These are phyloP conservation scores for Oceanodroma leucorhoa DNA, from an alignment of 2,797 vertebrate species.

Conservation along the genomic window DNA sequence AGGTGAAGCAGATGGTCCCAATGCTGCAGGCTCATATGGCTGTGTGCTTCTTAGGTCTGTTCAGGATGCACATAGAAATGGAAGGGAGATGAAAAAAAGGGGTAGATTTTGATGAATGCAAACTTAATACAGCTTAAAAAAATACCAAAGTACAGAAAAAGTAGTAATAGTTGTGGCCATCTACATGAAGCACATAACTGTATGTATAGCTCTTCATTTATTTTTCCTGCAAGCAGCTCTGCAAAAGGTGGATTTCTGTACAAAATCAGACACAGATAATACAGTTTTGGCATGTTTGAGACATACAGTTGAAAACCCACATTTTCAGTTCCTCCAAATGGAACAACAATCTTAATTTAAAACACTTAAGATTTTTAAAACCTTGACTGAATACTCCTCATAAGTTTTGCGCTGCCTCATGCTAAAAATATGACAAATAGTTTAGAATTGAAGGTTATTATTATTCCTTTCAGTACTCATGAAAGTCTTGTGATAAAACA, in stretches of 20 bases:
- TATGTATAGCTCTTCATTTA: not conserved
- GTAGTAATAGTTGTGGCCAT: not conserved
- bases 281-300: not conserved
- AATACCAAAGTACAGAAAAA: not conserved
- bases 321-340: not conserved
- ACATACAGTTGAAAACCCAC: not conserved
- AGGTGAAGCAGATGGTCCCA: not conserved
- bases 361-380: not conserved
- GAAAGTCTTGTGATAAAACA: not conserved
- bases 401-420: not conserved
- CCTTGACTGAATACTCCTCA: not conserved
- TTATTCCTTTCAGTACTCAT: not conserved
- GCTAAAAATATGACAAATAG: not conserved
- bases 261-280: not conserved
- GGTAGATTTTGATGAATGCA: fast-evolving
- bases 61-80: not conserved
- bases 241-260: not conserved
- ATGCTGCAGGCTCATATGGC: fast-evolving
- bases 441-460: not conserved
- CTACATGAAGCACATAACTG: not conserved
- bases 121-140: not conserved
- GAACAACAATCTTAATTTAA: not conserved
- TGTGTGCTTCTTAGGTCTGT: not conserved
- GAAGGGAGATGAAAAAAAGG: not conserved
- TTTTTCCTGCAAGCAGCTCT: not conserved